phyloP scores from a whole-genome alignment of 1,140 invertebrate genomes.

The Drosophila mojavensis region DNA sequence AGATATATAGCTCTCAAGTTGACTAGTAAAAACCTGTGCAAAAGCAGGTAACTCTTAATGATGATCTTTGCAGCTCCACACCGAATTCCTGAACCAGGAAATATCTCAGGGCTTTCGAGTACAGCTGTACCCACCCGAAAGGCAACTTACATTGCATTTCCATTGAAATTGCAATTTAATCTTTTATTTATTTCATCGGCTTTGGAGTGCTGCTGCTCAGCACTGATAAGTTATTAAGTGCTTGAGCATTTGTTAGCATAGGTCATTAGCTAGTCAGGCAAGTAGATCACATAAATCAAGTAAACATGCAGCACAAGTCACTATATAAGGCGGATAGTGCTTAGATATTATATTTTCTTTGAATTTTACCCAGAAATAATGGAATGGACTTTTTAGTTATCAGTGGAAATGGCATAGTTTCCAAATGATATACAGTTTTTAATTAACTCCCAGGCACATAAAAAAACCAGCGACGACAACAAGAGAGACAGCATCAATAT shows the following conservation, averaged over 20 bases:
- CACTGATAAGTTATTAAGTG: slow-evolving; percentile 9
- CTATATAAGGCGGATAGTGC: no score
- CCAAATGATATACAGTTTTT: slow-evolving; percentile 51
- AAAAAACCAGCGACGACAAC: slow-evolving; percentile 1
- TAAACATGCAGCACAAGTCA: neutral
- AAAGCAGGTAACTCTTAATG: slow-evolving; percentile 8
- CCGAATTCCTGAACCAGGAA: neutral
- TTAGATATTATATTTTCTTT: no score
- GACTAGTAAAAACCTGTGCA: neutral
- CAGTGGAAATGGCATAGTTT: slow-evolving; percentile 29
- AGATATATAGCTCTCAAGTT: neutral
- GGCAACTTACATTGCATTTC: neutral
- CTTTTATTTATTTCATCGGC: neutral
- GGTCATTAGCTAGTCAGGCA: slow-evolving; percentile 23
- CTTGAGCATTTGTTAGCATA: slow-evolving; percentile 30
- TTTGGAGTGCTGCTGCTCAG: neutral
- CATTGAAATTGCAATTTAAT: slow-evolving; percentile 3
- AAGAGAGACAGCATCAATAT: slow-evolving; percentile 39
- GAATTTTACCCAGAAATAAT: no score
- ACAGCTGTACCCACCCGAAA: neutral
- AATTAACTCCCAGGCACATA: slow-evolving; percentile 38
- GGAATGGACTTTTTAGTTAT: slow-evolving; percentile 18
- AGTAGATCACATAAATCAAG: slow-evolving; percentile 5
- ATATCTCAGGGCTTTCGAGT: neutral
- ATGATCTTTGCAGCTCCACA: neutral